phyloP scores from a whole-genome alignment of 92 coral and sea anemone genomes.

The Zoanthus solanderi region DNA sequence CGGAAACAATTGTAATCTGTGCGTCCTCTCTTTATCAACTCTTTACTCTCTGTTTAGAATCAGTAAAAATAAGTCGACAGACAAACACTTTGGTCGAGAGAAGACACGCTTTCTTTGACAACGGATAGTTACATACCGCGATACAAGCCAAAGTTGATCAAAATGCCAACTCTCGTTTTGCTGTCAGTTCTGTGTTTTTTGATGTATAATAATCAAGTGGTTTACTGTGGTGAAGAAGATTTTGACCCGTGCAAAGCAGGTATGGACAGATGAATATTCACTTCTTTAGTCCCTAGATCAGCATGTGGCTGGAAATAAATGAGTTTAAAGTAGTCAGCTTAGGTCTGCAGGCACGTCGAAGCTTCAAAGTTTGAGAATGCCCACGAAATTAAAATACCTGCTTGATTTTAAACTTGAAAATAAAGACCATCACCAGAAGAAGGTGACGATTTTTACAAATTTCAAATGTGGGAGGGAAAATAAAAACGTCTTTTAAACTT shows the following conservation, averaged over 20 bases:
- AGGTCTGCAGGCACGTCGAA: background rate
- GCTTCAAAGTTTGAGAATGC: no score
- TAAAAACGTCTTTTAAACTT: no score
- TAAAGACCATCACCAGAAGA: no score
- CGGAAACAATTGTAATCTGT: constrained; percentile 26
- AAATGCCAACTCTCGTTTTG: background rate
- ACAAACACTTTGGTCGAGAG: background rate
- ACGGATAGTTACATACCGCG: background rate
- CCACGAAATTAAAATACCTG: no score
- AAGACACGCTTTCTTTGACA: background rate
- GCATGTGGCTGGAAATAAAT: constrained; percentile 1
- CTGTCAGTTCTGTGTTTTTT: constrained; percentile 27
- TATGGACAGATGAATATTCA: constrained; percentile 39
- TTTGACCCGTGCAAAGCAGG: constrained; percentile 99
- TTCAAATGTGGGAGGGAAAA: no score
- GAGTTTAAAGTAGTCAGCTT: background rate
- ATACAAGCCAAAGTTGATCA: background rate
- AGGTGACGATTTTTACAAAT: no score
- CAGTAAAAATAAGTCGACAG: background rate
- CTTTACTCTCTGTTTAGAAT: background rate
- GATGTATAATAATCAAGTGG: background rate
- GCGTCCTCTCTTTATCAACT: background rate
- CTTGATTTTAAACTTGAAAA: no score
- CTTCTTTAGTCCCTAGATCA: background rate
- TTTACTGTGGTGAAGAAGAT: constrained; percentile 73